Percentiles rank a stretch among this genome's conserved stretches.
Conservation (phyloP, 2,113 vertebrate species). For the Marmota monax region DNA sequence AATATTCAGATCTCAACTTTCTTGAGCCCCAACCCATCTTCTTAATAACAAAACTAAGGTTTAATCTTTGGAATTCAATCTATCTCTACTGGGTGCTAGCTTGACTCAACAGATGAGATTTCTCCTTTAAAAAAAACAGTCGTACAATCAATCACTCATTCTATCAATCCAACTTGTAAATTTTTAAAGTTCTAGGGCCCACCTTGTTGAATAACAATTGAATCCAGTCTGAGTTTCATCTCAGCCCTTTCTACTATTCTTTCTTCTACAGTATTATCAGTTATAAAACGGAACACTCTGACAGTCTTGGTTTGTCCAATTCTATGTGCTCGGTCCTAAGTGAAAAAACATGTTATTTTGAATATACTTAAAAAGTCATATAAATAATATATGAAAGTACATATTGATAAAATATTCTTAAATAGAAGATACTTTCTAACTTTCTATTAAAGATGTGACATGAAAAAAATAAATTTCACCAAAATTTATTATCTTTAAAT, state of each 20-base stretch:
- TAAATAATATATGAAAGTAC: not conserved
- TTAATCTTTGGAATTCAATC: not conserved
- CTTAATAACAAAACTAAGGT: slow-evolving; percentile 15
- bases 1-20: slow-evolving; percentile 22
- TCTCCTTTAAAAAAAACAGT: not conserved
- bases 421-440: not conserved
- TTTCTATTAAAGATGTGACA: not conserved
- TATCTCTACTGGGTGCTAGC: not conserved
- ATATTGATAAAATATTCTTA: slow-evolving; percentile 39
- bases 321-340: slow-evolving; percentile 97
- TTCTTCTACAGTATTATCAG: slow-evolving; percentile 98
- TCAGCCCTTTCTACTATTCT: slow-evolving; percentile 98
- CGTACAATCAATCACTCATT: not conserved
- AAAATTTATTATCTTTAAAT: too few species aligned
- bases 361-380: slow-evolving; percentile 15
- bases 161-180: not conserved
- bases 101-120: not conserved
- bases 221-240: slow-evolving; percentile 98
- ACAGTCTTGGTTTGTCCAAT: slow-evolving; percentile 99
- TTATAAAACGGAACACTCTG: slow-evolving; percentile 97
- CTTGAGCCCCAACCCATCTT: not conserved
- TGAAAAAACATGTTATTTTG: slow-evolving; percentile 37
- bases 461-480: not conserved
- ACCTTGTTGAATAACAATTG: slow-evolving; percentile 99
- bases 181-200: not conserved